Conservation (phyloP, 2,888 invertebrate species). For the Cremastinae sp. region DNA sequence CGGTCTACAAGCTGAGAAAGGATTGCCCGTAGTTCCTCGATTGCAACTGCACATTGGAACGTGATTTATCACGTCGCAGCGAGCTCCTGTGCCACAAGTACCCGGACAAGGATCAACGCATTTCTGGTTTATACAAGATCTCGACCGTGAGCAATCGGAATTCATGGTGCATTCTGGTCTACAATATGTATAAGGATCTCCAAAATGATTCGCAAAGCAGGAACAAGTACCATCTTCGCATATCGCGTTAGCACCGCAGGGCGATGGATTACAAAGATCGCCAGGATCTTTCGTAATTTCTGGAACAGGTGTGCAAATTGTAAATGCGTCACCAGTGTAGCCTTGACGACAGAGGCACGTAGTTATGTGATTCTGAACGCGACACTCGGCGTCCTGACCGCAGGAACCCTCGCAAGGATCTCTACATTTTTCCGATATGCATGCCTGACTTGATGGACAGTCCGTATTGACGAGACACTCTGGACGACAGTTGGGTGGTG, state of each 20-base stretch:
- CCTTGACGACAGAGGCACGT: conserved; percentile 84
- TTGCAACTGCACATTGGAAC: conserved; percentile 88
- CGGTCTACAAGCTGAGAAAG: conserved; percentile 84
- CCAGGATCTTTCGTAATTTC: conserved; percentile 77
- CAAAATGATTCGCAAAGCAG: conserved; percentile 87
- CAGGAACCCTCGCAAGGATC: conserved; percentile 88
- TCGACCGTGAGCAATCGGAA: conserved; percentile 86
- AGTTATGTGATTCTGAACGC: conserved; percentile 87
- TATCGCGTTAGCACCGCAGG: conserved; percentile 84
- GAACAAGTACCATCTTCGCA: conserved; percentile 82
- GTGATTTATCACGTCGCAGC: conserved; percentile 88
- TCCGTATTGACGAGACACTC: conserved; percentile 85
- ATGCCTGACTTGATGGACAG: conserved; percentile 85
- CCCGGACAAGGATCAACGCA: conserved; percentile 89
- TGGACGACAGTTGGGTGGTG: conserved; percentile 86
- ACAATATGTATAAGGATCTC: conserved; percentile 86
- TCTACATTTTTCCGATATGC: conserved; percentile 87
- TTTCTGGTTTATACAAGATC: conserved; percentile 86
- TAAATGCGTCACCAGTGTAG: conserved; percentile 86
- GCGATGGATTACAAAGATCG: conserved; percentile 86
- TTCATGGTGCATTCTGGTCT: conserved; percentile 89
- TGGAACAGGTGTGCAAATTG: conserved; percentile 82
- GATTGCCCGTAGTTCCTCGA: conserved; percentile 86
- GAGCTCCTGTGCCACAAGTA: conserved; percentile 87
- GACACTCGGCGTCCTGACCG: conserved; percentile 86